Evolutionary conservation across 2,113 vertebrate genomes (phyloP).

Genomic region (Egretta garzetta): DNA sequence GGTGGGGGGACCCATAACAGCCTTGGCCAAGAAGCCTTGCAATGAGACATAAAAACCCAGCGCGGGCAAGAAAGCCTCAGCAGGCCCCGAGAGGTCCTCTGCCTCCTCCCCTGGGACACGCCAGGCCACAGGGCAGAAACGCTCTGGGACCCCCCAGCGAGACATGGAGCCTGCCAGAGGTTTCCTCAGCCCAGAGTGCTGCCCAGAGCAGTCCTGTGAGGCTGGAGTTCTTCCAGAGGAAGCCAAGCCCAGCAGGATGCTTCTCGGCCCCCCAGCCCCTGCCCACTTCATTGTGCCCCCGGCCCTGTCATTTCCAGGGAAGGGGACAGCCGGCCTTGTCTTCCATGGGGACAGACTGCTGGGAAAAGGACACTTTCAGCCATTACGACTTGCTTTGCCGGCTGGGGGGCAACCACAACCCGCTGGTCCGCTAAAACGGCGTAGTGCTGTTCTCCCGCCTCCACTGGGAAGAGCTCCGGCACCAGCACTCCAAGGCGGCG

Average conservation of each 20-base stretch:
- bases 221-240: background rate
- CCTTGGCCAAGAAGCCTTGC: too few species aligned
- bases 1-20: background rate
- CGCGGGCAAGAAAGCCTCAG: background rate
- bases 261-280: too few species aligned
- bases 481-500: fast-evolving
- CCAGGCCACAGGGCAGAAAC: background rate
- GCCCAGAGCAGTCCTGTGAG: background rate
- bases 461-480: too few species aligned
- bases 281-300: background rate
- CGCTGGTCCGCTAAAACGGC: too few species aligned
- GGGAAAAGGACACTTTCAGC: background rate
- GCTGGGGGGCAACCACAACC: background rate
- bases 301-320: background rate
- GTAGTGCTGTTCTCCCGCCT: fast-evolving
- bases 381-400: fast-evolving
- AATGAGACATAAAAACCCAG: background rate
- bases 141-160: background rate
- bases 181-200: background rate
- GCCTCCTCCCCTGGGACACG: background rate
- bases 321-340: background rate
- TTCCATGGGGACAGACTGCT: background rate
- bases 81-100: background rate
- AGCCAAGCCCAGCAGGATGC: background rate
- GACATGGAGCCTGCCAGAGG: background rate